Evolutionary conservation across 2,113 vertebrate genomes (phyloP), one percentile per base, ranked within the genome.

Genomic region (Raja brachyura): DNA sequence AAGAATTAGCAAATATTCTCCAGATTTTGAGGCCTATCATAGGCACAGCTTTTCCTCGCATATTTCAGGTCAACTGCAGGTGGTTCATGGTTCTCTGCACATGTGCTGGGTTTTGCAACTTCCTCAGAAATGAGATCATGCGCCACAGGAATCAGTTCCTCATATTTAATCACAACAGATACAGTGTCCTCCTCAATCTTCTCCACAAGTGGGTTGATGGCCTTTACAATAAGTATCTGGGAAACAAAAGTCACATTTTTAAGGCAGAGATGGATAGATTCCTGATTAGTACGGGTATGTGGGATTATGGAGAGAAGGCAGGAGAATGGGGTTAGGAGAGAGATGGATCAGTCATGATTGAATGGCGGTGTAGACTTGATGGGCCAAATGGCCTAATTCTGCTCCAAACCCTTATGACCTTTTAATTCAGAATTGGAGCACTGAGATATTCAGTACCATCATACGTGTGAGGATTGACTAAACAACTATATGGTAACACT

Each of bases 141-240:
- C 39, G 73, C 68, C 25, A 22, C 22, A 54, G 66, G 39, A 92
- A 25, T 54, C 68, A 92, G 20, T 54, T 92, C 39, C 33, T 92
- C 90, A 92, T 54, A 54, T 16, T 92, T 73, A 54, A 92, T 74
- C 68, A 92, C 90, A 73, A 92, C 39, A 74, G 90, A 92, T 28
- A 92, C 68, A 48, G 31, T 14, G 31, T 92, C 90, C 22, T 92
- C 68, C 9, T 92, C 90, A 22, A 54, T 92, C 33, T 92, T 92
- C 90, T 92, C 90, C 11, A 54, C 10, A 73, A 73, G 70, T 92
- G 90, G 90, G 4, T 92, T 70, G 10, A 92, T 74, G 68, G 33
- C 39, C 68, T 92, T 74, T 74, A 92, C 90, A 54, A 92, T 92
- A 28, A 92, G 68, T n/a, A 92, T 25, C 90, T 92, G 25, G 90